phyloP scores from a whole-genome alignment of 2,113 vertebrate genomes.

The Bostrychus sinensis region DNA sequence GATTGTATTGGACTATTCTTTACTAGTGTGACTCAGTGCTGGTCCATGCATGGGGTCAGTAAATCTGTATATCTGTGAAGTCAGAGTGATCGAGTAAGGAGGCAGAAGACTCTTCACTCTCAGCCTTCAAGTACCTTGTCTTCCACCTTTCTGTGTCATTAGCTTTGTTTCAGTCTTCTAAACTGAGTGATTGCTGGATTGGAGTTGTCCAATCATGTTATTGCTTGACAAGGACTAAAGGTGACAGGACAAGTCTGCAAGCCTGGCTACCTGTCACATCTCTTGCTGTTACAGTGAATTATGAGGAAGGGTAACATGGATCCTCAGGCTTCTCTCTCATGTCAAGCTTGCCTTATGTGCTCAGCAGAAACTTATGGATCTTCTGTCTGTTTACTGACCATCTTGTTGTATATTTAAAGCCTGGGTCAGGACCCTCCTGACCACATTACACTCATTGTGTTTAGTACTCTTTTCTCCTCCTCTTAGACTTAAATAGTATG shows the following conservation, averaged over 20 bases:
- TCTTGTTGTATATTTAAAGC: constrained; percentile 67
- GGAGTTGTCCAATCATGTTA: constrained; percentile 73
- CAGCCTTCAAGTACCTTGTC: background rate
- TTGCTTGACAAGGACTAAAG: constrained; percentile 81
- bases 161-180: background rate
- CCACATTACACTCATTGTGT: constrained; percentile 51
- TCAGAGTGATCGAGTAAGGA: no score
- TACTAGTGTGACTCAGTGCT: no score
- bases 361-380: constrained; percentile 60
- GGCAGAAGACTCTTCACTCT: no score
- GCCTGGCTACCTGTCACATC: constrained; percentile 16
- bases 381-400: constrained; percentile 59
- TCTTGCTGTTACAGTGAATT: constrained; percentile 32
- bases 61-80: no score
- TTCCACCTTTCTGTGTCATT: constrained; percentile 17
- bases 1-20: no score
- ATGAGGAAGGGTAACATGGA: background rate
- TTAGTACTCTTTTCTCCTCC: constrained; percentile 10
- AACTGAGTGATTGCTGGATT: constrained; percentile 28
- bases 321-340: constrained; percentile 48
- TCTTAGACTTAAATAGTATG: background rate
- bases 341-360: constrained; percentile 54
- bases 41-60: no score
- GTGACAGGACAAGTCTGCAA: constrained; percentile 26
- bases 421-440: constrained; percentile 60